Evolutionary conservation across 2,888 invertebrate genomes (phyloP).

Genomic region (Drosophila macrospina): DNA sequence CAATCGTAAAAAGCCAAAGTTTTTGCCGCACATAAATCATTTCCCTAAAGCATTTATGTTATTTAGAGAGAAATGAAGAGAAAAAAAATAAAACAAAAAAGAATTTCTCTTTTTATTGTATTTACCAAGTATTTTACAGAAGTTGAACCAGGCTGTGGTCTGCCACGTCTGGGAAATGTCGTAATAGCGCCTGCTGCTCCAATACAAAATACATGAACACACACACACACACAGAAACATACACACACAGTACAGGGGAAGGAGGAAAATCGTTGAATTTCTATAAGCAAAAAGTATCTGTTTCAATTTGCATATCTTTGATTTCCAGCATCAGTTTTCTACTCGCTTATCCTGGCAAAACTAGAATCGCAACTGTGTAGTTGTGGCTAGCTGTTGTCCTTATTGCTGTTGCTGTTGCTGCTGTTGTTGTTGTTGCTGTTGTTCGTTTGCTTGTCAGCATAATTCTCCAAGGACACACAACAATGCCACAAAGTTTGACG

Average conservation of each 20-base stretch:
- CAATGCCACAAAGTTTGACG: constrained; percentile 65
- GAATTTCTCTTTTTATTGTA: constrained; percentile 57
- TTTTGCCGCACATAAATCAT: constrained; percentile 74
- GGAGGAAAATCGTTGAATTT: constrained; percentile 24
- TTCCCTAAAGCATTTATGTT: constrained; percentile 74
- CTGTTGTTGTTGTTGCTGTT: constrained; percentile 18
- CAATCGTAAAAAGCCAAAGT: constrained; percentile 64
- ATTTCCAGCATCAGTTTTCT: constrained; percentile 62
- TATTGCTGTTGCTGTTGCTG: not conserved
- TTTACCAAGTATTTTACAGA: constrained; percentile 48
- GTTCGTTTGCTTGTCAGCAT: constrained; percentile 54
- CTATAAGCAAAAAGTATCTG: constrained; percentile 68
- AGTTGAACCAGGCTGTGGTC: constrained; percentile 37
- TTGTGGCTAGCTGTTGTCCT: constrained; percentile 35
- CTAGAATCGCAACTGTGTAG: constrained; percentile 40
- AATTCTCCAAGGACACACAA: constrained; percentile 66
- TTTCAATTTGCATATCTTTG: constrained; percentile 82
- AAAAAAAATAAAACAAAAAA: constrained; percentile 3
- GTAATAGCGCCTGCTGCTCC: constrained; percentile 68
- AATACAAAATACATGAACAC: constrained; percentile 68
- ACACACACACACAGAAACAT: constrained; percentile 16
- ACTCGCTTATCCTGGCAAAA: constrained; percentile 31
- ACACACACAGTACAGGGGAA: not conserved
- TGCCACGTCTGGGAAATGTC: constrained; percentile 71
- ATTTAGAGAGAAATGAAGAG: constrained; percentile 63